phyloP scores from a whole-genome alignment of 2,113 vertebrate genomes.

The Casuarius casuarius region DNA sequence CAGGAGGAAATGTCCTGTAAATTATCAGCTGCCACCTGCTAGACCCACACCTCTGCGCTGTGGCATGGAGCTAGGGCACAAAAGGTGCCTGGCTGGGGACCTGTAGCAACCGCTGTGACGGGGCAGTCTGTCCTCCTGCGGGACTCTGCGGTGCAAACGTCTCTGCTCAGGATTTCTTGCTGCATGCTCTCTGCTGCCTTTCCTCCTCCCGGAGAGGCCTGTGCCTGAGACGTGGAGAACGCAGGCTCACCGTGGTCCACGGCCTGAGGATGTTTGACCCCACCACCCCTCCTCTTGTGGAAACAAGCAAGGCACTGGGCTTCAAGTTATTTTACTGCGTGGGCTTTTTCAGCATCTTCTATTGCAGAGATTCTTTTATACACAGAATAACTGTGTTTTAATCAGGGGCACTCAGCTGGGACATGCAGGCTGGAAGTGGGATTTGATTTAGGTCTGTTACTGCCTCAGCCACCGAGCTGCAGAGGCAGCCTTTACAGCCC shows the following conservation, averaged over 20 bases:
- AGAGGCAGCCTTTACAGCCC: neutral
- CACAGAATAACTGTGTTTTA: neutral
- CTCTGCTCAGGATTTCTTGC: neutral
- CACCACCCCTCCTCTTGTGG: neutral
- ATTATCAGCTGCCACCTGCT: neutral
- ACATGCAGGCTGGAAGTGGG: neutral
- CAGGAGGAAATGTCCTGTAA: neutral
- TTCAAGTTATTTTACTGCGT: neutral
- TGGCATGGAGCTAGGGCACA: neutral
- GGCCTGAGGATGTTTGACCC: neutral
- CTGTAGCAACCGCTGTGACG: neutral
- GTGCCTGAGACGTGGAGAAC: neutral
- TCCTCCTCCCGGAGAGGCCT: neutral
- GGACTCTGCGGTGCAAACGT: fast-evolving
- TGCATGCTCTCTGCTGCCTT: neutral
- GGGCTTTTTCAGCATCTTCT: neutral
- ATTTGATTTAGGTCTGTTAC: neutral
- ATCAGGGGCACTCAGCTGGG: neutral
- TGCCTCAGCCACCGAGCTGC: neutral
- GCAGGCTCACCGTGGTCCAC: neutral
- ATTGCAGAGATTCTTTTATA: neutral
- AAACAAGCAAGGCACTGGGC: neutral
- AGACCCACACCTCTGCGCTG: neutral
- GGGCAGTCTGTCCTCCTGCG: neutral
- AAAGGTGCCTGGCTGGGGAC: neutral